Base-by-base conservation (phyloP, 2,113 vertebrate genomes). In the Prionailurus viverrinus region DNA sequence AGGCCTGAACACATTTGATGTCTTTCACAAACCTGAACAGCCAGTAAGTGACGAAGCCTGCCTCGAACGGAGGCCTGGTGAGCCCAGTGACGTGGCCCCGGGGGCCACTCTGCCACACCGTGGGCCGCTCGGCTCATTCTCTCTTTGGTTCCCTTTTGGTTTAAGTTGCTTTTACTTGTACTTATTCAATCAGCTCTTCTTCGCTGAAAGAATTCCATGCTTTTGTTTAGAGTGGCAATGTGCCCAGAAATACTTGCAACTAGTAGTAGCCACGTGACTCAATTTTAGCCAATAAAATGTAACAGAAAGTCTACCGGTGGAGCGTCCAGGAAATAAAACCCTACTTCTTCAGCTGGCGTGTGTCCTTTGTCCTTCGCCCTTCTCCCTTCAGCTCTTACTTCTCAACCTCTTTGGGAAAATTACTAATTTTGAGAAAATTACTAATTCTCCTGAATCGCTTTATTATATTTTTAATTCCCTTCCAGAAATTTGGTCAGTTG, bases 351-450 rank as follows among this genome's bases (percentile, higher is more conserved):
- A n/a, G 3, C 7, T 36, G 16, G 1, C 1, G 3, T 27, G 21
- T 61, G 8, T 63, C 81, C 69, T 87, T 94, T 71, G 23, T 58
- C 51, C 48, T 96, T 65, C 66, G 9, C 25, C 23, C 25, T 87
- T 81, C 33, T 5, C 2, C 16, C 11, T 76, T 88, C 21, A 18
- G 73, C 41, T 85, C 51, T 73, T 69, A 66, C 33, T 85, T 93
- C 45, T 81, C 61, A 91, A 73, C 81, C 33, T 53, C 45, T 96
- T 87, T 66, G 3, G 12, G 25, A 55, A 95, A 95, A 76, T 51
- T 74, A 4, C 3, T 81, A 41, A 53, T 94, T 86, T 45, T 45
- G 45, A 69, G 55, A 95, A 95, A 85, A 76, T 51, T 69, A 4
- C 3, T 81, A 48, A 53, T 94, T 89, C 71, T 86, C 11, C 45